These are phyloP conservation scores for Eurytoma californica DNA, from an alignment of 2,888 invertebrate genomes.

Conservation along the genomic window DNA sequence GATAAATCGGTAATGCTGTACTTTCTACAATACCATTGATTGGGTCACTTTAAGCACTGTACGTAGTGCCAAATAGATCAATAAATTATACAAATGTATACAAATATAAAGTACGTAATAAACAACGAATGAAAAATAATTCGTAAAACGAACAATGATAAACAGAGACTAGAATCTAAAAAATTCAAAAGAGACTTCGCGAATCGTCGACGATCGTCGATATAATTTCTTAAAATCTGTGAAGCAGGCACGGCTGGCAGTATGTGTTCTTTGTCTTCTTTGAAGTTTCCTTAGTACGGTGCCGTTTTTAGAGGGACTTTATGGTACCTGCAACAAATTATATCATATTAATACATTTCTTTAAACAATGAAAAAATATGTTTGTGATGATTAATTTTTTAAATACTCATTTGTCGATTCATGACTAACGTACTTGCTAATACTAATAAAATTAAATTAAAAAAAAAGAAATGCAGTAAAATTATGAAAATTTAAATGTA, in stretches of 20 bases:
- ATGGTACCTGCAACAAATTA: constrained; percentile 66
- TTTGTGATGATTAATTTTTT: no score
- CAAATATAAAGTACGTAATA: constrained; percentile 48
- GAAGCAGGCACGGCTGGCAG: constrained; percentile 51
- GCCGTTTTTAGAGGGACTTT: constrained; percentile 68
- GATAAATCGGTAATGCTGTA: constrained; percentile 5
- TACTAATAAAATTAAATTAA: no score
- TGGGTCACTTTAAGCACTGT: constrained; percentile 28
- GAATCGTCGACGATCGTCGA: constrained; percentile 38
- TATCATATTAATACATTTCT: no score
- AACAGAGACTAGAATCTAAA: constrained; percentile 57
- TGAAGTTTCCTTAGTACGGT: constrained; percentile 63
- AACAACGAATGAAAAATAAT: constrained; percentile 40
- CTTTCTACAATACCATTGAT: constrained; percentile 33
- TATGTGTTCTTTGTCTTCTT: constrained; percentile 28
- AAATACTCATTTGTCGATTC: no score
- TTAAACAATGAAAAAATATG: no score
- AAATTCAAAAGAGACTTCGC: constrained; percentile 43
- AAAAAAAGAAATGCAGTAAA: no score
- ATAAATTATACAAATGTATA: constrained; percentile 55
- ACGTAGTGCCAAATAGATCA: constrained; percentile 30
- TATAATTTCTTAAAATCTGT: constrained; percentile 31
- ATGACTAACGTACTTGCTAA: no score
- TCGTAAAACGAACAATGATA: constrained; percentile 50
- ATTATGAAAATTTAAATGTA: no score